Percentiles rank a stretch among this genome's conserved stretches.
These are phyloP conservation scores for Embidobia sp. DNA, from an alignment of 2,888 invertebrate genomes.

Conservation along the genomic window DNA sequence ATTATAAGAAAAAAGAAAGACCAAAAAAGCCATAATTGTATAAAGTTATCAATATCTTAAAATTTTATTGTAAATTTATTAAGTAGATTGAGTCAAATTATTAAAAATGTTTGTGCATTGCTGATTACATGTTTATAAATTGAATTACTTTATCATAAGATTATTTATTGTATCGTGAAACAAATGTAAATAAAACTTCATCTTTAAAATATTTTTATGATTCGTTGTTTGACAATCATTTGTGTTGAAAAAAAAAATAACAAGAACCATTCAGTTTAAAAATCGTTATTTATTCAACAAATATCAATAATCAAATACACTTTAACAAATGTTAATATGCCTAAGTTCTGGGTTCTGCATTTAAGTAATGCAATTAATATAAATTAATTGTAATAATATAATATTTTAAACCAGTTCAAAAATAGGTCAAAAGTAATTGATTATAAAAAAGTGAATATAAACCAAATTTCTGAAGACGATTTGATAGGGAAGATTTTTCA, in stretches of 20 bases:
- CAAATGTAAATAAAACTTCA: background rate
- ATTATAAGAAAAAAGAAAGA: slow-evolving; percentile 21
- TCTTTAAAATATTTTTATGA: no score
- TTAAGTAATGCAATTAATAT: slow-evolving; percentile 9
- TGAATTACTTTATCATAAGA: no score
- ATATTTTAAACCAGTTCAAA: slow-evolving; percentile 18
- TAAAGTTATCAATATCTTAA: no score
- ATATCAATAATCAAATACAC: slow-evolving; percentile 57
- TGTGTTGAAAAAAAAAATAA: background rate
- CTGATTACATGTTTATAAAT: no score
- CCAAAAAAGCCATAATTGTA: slow-evolving; percentile 7
- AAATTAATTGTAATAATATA: slow-evolving; percentile 6
- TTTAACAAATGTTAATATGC: slow-evolving; percentile 47
- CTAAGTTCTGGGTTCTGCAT: slow-evolving; percentile 18
- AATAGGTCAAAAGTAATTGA: no score
- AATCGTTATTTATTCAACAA: slow-evolving; percentile 59
- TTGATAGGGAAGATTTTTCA: slow-evolving; percentile 12
- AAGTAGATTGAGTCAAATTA: no score
- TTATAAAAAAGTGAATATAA: no score
- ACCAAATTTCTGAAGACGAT: slow-evolving; percentile 7
- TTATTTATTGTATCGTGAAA: background rate
- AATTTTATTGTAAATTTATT: background rate
- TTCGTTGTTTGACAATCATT: no score
- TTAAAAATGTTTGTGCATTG: no score
- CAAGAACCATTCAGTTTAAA: slow-evolving; percentile 11